These are phyloP conservation scores for Siderastrea siderea DNA, from an alignment of 92 coral and sea anemone genomes.

Conservation along the genomic window DNA sequence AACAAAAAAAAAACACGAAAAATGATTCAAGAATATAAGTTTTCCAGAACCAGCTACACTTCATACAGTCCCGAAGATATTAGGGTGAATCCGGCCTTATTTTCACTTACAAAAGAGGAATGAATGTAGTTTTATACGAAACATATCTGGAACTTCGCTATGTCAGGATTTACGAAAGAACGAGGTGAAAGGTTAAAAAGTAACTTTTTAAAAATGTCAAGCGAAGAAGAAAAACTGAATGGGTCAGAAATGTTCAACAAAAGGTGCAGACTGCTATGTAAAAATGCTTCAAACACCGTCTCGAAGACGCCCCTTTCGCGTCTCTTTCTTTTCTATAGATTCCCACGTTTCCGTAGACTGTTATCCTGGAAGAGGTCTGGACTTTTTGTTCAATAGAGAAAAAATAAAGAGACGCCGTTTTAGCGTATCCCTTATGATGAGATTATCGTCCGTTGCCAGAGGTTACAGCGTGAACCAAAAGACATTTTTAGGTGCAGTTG, in stretches of 20 bases:
- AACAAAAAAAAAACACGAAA: not conserved
- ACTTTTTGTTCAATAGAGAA: slow-evolving; percentile 4
- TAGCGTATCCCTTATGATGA: slow-evolving; percentile 19
- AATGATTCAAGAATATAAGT: not conserved
- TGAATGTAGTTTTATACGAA: not conserved
- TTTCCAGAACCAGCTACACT: not conserved
- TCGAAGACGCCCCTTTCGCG: slow-evolving; percentile 15
- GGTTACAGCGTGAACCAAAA: slow-evolving; percentile 24
- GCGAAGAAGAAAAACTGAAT: not conserved
- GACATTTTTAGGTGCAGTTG: not conserved
- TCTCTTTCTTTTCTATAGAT: not conserved
- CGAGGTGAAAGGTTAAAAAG: not conserved
- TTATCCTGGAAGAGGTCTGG: slow-evolving; percentile 6
- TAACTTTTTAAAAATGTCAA: not conserved
- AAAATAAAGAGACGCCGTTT: slow-evolving; percentile 6
- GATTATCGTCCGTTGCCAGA: slow-evolving; percentile 38
- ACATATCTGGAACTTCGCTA: not conserved
- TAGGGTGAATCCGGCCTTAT: too few relatives aligned
- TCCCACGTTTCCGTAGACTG: slow-evolving; percentile 4
- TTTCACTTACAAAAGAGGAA: too few relatives aligned
- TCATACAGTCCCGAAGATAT: too few relatives aligned
- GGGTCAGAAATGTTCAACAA: not conserved
- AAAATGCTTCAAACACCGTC: slow-evolving; percentile 5
- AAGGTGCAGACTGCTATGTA: not conserved
- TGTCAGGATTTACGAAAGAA: not conserved